Evolutionary conservation across 2,797 vertebrate species (phyloP), one percentile per base, ranked within the genome.

Genomic region (Tenualosa thibaudeaui): DNA sequence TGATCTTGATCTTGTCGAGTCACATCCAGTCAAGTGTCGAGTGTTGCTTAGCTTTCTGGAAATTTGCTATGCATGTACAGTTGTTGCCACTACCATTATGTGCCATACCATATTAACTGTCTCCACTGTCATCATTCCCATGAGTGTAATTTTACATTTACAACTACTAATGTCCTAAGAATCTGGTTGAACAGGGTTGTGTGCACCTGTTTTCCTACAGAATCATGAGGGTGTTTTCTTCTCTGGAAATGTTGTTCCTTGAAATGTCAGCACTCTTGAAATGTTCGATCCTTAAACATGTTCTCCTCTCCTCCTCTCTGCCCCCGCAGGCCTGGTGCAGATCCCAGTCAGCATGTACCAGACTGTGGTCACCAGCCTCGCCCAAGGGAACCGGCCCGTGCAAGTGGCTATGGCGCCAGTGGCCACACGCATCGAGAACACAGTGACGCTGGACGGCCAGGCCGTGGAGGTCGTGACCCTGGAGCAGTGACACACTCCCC

Each of bases 271-370:
- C 31, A 31, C 0, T 31, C 31, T 31, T 31, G 31, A 31, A 46
- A 46, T 0, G 46, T 4, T 46, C 7, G 46, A 46, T 7, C 46
- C 46, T 46, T 46, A 46, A 46, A 4, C 46, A 46, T 7, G 46
- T 31, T 13, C 19, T 60, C 58, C 58, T 60, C 17, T 65, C n/a
- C n/a, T 68, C 24, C 13, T 37, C 65, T 71, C 31, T n/a, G 3
- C 13, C 65, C 62, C 31, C 5, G 12, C 93, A 99, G 98, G 98
- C 81, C 93, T 99, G 65, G 98, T 99, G 91, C 98, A 99, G 95
- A 99, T 99, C 89, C 98, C 98, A 0, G 98, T 99, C 88, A 98
- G 98, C 94, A 99, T 99, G 98, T 99, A 99, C 94, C 98, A 99
- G 95, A 99, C 98, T 0, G 98, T 99, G 89, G 98, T 99, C 84